Evolutionary conservation across 2,888 invertebrate genomes (phyloP).

Genomic region (Steinernema hermaphroditum): DNA sequence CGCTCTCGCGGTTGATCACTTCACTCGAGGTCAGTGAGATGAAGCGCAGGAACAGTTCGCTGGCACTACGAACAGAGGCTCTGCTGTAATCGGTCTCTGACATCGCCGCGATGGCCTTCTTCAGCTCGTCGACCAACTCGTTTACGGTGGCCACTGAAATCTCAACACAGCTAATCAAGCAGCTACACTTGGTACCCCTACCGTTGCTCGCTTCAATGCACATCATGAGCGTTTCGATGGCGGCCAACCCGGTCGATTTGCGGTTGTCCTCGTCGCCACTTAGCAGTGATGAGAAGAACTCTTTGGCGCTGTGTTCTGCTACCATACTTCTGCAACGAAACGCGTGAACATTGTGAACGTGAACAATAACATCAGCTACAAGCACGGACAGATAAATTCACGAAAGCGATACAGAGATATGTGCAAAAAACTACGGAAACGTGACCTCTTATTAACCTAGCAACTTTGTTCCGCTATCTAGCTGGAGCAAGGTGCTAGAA

Average conservation of each 20-base stretch:
- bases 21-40: slow-evolving; percentile 69
- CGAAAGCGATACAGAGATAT: too few species aligned
- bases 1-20: slow-evolving; percentile 30
- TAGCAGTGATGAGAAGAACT: neutral
- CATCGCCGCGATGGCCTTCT: slow-evolving; percentile 66
- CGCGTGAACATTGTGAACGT: too few species aligned
- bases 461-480: too few species aligned
- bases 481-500: too few species aligned
- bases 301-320: neutral
- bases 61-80: slow-evolving; percentile 69
- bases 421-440: too few species aligned
- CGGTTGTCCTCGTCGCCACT: neutral
- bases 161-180: neutral
- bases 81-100: slow-evolving; percentile 67
- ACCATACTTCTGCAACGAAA: neutral
- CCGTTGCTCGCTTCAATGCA: slow-evolving; percentile 62
- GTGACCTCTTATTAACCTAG: too few species aligned
- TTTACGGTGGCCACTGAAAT: slow-evolving; percentile 66
- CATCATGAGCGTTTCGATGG: slow-evolving; percentile 67
- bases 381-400: too few species aligned
- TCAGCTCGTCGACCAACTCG: slow-evolving; percentile 67
- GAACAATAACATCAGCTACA: too few species aligned
- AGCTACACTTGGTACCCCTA: slow-evolving; percentile 46
- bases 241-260: slow-evolving; percentile 69
- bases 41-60: slow-evolving; percentile 69